A percentile compares a stretch with the other conserved stretches of the same genome.
phyloP scores from a whole-genome alignment of 2,888 invertebrate genomes.

The Dasysyrphus albostriatus region DNA sequence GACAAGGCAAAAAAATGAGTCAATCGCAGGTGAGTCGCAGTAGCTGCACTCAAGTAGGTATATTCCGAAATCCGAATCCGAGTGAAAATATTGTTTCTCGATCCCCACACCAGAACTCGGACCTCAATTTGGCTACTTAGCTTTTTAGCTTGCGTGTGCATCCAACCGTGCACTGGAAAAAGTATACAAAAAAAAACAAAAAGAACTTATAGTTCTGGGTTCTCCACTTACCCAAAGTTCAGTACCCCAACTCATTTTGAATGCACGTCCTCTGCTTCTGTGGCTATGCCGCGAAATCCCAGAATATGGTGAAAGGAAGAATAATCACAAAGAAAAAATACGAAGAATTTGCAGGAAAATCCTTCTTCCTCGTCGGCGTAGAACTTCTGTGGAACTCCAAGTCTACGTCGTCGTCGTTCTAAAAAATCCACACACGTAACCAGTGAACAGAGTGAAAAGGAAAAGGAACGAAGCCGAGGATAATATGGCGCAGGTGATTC shows the following conservation, averaged over 20 bases:
- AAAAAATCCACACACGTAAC: slow-evolving; percentile 32
- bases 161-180: slow-evolving; percentile 50
- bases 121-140: not conserved
- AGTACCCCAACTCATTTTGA: slow-evolving; percentile 83
- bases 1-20: slow-evolving; percentile 57
- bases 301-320: slow-evolving; percentile 37
- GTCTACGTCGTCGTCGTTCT: slow-evolving; percentile 24
- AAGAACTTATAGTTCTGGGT: slow-evolving; percentile 34
- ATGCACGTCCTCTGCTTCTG: slow-evolving; percentile 78
- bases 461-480: slow-evolving; percentile 64
- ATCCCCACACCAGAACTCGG: not conserved
- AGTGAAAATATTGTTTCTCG: slow-evolving; percentile 53
- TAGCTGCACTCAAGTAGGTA: slow-evolving; percentile 45
- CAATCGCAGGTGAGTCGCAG: slow-evolving; percentile 68
- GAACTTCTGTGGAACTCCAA: not conserved
- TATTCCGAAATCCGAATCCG: slow-evolving; percentile 41
- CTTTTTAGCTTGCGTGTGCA: slow-evolving; percentile 44
- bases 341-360: slow-evolving; percentile 56
- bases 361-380: slow-evolving; percentile 54
- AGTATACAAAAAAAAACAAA: slow-evolving; percentile 1
- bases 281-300: slow-evolving; percentile 77
- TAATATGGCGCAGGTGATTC: slow-evolving; percentile 75
- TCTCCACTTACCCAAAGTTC: slow-evolving; percentile 83
- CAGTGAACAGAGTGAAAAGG: slow-evolving; percentile 46
- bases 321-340: slow-evolving; percentile 23